Conservation (phyloP, 2,888 invertebrate genomes). For the Polia nebulosa region DNA sequence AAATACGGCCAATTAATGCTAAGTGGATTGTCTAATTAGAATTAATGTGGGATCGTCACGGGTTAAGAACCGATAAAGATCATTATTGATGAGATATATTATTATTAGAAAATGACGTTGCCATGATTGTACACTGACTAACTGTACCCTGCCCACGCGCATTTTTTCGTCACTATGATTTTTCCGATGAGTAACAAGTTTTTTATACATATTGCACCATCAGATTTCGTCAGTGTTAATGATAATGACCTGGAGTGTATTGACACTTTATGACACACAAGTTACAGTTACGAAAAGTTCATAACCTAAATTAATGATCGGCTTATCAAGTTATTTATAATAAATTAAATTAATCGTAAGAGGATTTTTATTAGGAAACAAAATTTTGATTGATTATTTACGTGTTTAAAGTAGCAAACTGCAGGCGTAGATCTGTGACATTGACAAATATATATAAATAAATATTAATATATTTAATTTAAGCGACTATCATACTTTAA, state of each 20-base stretch:
- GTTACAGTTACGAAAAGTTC: conserved; percentile 60
- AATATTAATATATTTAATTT: conserved; percentile 35
- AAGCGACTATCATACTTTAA: conserved; percentile 14
- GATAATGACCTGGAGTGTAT: conserved; percentile 71
- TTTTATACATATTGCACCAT: conserved; percentile 75
- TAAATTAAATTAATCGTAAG: conserved; percentile 13
- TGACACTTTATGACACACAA: too few relatives aligned
- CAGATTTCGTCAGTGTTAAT: conserved; percentile 55
- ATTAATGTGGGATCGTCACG: conserved; percentile 35
- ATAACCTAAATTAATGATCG: conserved; percentile 29
- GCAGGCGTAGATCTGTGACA: conserved; percentile 25
- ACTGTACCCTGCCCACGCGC: conserved; percentile 79
- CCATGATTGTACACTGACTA: conserved; percentile 75
- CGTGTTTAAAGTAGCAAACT: conserved; percentile 46
- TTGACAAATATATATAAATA: conserved; percentile 50
- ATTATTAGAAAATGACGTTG: conserved; percentile 72
- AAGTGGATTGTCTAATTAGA: conserved; percentile 27
- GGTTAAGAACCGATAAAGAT: conserved; percentile 77
- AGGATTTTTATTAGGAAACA: conserved; percentile 18
- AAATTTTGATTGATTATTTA: conserved; percentile 24
- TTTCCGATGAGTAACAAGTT: conserved; percentile 78
- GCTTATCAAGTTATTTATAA: conserved; percentile 11
- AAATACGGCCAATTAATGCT: conserved; percentile 3
- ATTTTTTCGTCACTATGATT: conserved; percentile 73
- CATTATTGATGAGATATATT: conserved; percentile 53